Percentiles rank a stretch among this genome's conserved stretches.
These are phyloP conservation scores for Perodicticus potto DNA, from an alignment of 2,797 vertebrate species.

Conservation along the genomic window DNA sequence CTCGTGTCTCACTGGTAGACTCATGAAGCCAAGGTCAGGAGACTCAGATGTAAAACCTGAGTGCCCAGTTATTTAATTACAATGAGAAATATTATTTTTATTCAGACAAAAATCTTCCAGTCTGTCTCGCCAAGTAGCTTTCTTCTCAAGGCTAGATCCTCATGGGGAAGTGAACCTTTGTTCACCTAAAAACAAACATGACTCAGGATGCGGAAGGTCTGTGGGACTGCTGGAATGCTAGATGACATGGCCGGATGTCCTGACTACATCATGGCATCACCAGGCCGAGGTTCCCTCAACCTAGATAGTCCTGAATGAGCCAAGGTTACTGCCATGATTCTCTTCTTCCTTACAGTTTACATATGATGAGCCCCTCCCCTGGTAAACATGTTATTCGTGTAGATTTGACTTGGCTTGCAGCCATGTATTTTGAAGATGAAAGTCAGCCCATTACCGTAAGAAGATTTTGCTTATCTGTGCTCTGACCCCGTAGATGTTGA, in stretches of 20 bases:
- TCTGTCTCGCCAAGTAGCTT: not conserved
- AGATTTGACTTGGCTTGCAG: not conserved
- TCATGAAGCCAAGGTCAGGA: not conserved
- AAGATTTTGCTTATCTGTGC: not conserved
- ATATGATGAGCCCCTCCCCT: not conserved
- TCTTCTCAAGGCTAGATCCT: not conserved
- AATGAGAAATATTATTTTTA: slow-evolving; percentile 11
- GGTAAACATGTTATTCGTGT: not conserved
- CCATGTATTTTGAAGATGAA: slow-evolving; percentile 13
- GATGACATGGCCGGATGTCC: not conserved
- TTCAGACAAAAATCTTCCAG: slow-evolving; percentile 25
- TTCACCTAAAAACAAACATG: not conserved
- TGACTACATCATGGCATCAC: not conserved
- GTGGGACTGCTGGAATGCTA: not conserved
- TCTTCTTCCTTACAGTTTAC: not conserved
- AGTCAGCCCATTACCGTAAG: not conserved
- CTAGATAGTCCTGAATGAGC: not conserved
- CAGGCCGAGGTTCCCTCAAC: not conserved
- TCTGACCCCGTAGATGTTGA: slow-evolving; percentile 14
- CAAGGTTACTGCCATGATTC: not conserved
- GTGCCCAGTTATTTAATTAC: not conserved
- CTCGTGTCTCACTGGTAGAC: not conserved
- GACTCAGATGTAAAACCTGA: not conserved
- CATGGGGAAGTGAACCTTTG: not conserved
- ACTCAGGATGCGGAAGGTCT: not conserved